phyloP scores from a whole-genome alignment of 2,113 vertebrate species.

The Prunella himalayana region DNA sequence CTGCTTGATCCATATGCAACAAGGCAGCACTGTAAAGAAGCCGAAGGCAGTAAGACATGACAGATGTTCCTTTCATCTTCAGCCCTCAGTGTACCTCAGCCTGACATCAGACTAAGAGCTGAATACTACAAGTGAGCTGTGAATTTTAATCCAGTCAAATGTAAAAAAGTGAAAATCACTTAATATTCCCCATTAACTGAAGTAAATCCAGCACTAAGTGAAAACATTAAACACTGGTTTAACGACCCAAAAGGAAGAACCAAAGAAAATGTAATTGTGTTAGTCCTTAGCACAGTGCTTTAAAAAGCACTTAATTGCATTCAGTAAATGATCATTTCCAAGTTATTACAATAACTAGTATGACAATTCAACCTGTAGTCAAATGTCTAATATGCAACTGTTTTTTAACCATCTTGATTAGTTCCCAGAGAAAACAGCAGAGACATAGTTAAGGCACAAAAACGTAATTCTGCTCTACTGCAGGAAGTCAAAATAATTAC shows the following conservation, averaged over 20 bases:
- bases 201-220: neutral
- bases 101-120: neutral
- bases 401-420: neutral
- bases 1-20: slow-evolving; percentile 93
- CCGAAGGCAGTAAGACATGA: slow-evolving; percentile 77
- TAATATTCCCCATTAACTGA: neutral
- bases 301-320: neutral
- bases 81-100: neutral
- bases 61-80: slow-evolving; percentile 9
- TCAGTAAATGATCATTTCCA: neutral
- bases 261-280: neutral
- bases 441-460: neutral
- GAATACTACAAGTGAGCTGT: neutral
- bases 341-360: neutral
- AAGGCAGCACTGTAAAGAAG: slow-evolving; percentile 99
- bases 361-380: neutral
- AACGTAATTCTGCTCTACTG: neutral
- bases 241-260: neutral
- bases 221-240: neutral
- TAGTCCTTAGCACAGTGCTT: neutral
- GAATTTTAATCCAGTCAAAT: neutral
- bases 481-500: neutral
- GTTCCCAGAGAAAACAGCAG: neutral
- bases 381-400: neutral
- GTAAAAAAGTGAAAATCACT: neutral